These are phyloP conservation scores for Arizona elegans DNA, from an alignment of 2,113 vertebrate species.

Conservation along the genomic window DNA sequence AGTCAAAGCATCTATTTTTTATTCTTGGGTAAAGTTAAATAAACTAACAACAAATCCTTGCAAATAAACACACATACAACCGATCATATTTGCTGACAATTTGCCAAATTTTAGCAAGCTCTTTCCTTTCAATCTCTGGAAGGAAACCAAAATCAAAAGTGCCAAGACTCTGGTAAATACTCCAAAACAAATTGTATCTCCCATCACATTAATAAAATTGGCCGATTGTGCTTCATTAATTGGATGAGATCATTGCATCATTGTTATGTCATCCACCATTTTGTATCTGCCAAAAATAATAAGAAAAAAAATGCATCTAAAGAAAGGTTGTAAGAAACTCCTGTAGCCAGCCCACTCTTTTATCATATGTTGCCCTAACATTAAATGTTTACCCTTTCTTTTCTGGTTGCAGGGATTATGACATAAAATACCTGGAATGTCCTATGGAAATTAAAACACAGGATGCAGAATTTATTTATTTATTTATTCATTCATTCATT, in stretches of 20 bases:
- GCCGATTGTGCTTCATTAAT: not conserved
- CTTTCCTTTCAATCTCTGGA: not conserved
- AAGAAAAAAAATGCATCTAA: not conserved
- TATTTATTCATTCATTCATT: no score
- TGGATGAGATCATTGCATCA: not conserved
- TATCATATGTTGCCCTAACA: not conserved
- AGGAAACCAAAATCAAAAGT: not conserved
- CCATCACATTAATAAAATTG: not conserved
- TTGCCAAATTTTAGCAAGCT: not conserved
- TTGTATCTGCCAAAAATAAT: not conserved
- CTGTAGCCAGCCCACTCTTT: not conserved
- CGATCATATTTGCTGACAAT: not conserved
- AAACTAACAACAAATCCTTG: not conserved
- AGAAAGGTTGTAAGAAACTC: not conserved
- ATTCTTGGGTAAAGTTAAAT: not conserved
- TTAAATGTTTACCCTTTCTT: not conserved
- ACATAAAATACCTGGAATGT: accelerated
- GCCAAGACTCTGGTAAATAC: not conserved
- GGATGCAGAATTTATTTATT: not conserved
- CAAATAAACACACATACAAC: not conserved
- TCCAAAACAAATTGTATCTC: not conserved
- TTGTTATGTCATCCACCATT: not conserved
- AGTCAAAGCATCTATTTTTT: not conserved
- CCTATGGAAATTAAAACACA: not conserved
- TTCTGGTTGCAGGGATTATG: not conserved